Evolutionary conservation across 2,113 vertebrate genomes (phyloP).

Genomic region (Aythya baeri): DNA sequence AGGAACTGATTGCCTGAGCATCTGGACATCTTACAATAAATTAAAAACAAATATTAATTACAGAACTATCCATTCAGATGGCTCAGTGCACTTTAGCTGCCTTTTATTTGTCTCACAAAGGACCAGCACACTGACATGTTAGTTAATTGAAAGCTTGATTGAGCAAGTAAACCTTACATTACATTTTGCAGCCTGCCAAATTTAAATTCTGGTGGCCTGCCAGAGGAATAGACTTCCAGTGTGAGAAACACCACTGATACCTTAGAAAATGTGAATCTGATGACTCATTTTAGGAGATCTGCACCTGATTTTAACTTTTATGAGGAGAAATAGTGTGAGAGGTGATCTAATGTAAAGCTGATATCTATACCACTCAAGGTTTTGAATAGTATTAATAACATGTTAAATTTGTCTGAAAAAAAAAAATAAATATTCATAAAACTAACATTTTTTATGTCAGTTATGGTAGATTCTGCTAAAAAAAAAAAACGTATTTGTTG

Average conservation of each 20-base stretch:
- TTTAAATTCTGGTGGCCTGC: slow-evolving; percentile 44
- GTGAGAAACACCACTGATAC: background rate
- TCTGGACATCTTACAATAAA: slow-evolving; percentile 47
- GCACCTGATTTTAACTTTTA: background rate
- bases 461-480: background rate
- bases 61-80: slow-evolving; percentile 7
- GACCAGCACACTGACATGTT: slow-evolving; percentile 47
- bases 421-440: background rate
- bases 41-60: slow-evolving; percentile 75
- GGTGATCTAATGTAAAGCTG: background rate
- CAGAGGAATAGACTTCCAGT: slow-evolving; percentile 31
- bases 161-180: slow-evolving; percentile 58
- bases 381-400: background rate
- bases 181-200: slow-evolving; percentile 43
- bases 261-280: background rate
- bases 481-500: background rate
- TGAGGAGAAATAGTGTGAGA: background rate
- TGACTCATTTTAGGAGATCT: background rate
- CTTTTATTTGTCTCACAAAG: slow-evolving; percentile 67
- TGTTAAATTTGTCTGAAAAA: background rate
- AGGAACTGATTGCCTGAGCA: slow-evolving; percentile 23
- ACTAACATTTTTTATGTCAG: background rate
- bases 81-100: slow-evolving; percentile 45
- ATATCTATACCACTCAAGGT: background rate
- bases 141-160: slow-evolving; percentile 70